Evolutionary conservation across 2,113 vertebrate species (phyloP).

Genomic region (Siphamia tubifer): DNA sequence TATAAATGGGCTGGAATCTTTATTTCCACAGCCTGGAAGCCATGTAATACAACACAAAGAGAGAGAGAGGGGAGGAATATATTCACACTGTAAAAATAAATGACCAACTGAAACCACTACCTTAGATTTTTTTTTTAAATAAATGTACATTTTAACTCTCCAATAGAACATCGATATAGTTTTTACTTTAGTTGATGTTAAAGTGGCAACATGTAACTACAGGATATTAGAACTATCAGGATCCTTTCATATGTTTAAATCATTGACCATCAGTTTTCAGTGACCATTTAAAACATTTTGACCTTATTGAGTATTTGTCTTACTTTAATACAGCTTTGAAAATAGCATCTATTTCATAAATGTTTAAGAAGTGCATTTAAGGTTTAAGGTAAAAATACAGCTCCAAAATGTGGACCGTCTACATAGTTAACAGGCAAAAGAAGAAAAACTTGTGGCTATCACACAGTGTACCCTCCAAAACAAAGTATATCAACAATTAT

Average conservation of each 20-base stretch:
- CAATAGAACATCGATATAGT: slow-evolving; percentile 14
- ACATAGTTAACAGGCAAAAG: slow-evolving; percentile 4
- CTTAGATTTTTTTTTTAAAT: neutral
- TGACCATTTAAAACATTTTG: neutral
- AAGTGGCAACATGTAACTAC: neutral
- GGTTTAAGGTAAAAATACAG: slow-evolving; percentile 7
- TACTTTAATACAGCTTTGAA: slow-evolving; percentile 12
- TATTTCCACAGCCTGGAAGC: slow-evolving; percentile 63
- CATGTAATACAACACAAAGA: slow-evolving; percentile 43
- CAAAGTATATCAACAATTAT: slow-evolving; percentile 14
- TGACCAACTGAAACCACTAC: neutral
- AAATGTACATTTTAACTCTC: slow-evolving; percentile 28
- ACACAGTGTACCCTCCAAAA: slow-evolving; percentile 14
- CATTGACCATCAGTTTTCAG: slow-evolving; percentile 8
- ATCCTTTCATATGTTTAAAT: slow-evolving; percentile 12
- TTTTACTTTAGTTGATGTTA: neutral
- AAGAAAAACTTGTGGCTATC: neutral
- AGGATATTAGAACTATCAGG: neutral
- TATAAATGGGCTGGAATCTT: slow-evolving; percentile 40
- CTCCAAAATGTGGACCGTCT: neutral
- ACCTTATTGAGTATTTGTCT: neutral
- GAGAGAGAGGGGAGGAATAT: slow-evolving; percentile 22
- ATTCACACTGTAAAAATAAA: slow-evolving; percentile 29
- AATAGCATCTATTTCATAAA: slow-evolving; percentile 6
- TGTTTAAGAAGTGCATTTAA: neutral